phyloP scores from a whole-genome alignment of 2,888 invertebrate species.

The Cactoblastis cactorum region DNA sequence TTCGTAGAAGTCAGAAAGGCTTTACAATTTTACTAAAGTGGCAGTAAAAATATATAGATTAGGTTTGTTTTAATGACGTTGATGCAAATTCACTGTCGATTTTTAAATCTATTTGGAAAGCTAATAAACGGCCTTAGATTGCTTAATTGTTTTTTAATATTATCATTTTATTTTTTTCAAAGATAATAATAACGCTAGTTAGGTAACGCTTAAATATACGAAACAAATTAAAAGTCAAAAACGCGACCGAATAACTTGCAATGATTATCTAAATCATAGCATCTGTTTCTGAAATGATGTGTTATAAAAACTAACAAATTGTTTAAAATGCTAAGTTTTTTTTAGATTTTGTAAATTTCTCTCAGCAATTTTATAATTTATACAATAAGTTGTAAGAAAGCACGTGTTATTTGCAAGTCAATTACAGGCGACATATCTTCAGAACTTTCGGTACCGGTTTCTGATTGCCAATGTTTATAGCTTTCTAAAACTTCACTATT shows the following conservation, averaged over 20 bases:
- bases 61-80: no score
- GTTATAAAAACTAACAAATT: background rate
- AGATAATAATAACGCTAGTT: background rate
- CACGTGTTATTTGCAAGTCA: slow-evolving; percentile 12
- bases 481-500: slow-evolving; percentile 11
- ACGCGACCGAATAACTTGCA: background rate
- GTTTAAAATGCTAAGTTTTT: background rate
- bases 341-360: background rate
- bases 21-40: no score
- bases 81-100: no score
- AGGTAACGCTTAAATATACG: background rate
- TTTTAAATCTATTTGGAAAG: no score
- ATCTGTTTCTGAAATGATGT: background rate
- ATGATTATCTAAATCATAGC: background rate
- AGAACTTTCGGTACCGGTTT: slow-evolving; percentile 14
- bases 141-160: no score
- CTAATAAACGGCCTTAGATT: no score
- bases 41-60: no score
- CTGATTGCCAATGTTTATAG: slow-evolving; percentile 8
- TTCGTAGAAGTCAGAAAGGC: no score
- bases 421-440: slow-evolving; percentile 3
- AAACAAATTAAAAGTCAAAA: background rate
- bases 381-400: slow-evolving; percentile 9
- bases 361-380: slow-evolving; percentile 7
- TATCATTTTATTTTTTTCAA: no score